Percentiles rank a stretch among this genome's conserved stretches.
Conservation (phyloP, 2,888 invertebrate genomes). For the Phyllotreta cruciferae region DNA sequence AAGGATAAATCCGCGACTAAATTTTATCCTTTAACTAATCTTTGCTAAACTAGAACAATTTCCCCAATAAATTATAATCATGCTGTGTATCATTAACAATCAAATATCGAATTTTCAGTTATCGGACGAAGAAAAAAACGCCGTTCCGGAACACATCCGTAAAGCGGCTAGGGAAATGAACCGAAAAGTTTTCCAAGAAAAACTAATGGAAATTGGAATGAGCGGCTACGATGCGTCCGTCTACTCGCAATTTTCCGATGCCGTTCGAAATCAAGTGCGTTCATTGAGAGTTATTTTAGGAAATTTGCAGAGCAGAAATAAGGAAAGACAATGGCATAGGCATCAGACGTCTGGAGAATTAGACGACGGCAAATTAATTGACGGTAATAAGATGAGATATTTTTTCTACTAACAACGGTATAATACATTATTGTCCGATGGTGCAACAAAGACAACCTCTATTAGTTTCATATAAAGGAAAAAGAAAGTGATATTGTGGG, state of each 20-base stretch:
- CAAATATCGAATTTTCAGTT: constrained; percentile 66
- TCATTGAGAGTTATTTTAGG: constrained; percentile 85
- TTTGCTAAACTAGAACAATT: too few relatives aligned
- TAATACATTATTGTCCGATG: constrained; percentile 1
- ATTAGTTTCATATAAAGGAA: too few relatives aligned
- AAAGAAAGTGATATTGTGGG: too few relatives aligned
- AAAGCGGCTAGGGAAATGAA: constrained; percentile 94
- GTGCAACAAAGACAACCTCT: background rate
- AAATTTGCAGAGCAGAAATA: constrained; percentile 89
- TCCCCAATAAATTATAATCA: too few relatives aligned
- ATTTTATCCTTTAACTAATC: too few relatives aligned
- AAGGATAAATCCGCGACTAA: too few relatives aligned
- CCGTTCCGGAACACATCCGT: constrained; percentile 88
- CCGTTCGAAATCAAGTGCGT: constrained; percentile 83
- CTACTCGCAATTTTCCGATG: constrained; percentile 81
- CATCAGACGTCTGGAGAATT: constrained; percentile 96
- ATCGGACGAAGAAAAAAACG: constrained; percentile 88
- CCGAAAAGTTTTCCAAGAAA: constrained; percentile 83
- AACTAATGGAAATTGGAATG: constrained; percentile 92
- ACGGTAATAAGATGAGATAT: constrained; percentile 68
- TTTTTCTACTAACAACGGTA: background rate
- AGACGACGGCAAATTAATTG: constrained; percentile 94
- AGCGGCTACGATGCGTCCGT: constrained; percentile 89
- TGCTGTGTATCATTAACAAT: too few relatives aligned
- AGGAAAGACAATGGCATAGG: constrained; percentile 91